A percentile compares a stretch with the other conserved stretches of the same genome.
phyloP scores from a whole-genome alignment of 1,140 invertebrate species.

The Diabrotica undecimpunctata region DNA sequence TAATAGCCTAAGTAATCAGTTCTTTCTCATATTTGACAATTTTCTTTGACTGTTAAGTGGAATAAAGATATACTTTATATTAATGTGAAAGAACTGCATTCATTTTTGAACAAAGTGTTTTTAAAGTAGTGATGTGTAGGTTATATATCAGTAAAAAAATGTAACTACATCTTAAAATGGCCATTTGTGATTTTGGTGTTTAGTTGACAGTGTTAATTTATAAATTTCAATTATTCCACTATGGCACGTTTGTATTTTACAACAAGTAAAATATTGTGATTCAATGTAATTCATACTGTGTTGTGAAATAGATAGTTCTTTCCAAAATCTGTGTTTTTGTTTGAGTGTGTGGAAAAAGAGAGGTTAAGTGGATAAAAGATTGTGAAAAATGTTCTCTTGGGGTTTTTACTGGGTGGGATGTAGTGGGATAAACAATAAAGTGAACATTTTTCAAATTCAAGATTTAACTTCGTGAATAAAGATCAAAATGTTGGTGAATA shows the following conservation, averaged over 20 bases:
- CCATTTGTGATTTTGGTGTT: constrained; percentile 13
- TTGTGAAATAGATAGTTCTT: constrained; percentile 29
- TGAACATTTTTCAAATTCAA: constrained; percentile 7
- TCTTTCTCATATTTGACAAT: constrained; percentile 38
- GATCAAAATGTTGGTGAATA: neutral
- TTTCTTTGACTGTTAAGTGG: constrained; percentile 21
- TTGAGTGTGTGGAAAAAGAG: constrained; percentile 3
- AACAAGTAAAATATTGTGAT: constrained; percentile 13
- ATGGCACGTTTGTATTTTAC: constrained; percentile 17
- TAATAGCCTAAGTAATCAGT: constrained; percentile 34
- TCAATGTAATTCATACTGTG: constrained; percentile 20
- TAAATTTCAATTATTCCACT: constrained; percentile 8
- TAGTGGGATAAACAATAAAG: constrained; percentile 12
- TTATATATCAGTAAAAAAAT: constrained; percentile 6
- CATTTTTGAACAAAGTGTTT: constrained; percentile 24
- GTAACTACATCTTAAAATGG: constrained; percentile 1
- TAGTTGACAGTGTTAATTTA: constrained; percentile 5
- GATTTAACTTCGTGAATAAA: neutral
- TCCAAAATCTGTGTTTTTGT: constrained; percentile 22
- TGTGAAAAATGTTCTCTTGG: neutral
- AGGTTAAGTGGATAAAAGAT: no score
- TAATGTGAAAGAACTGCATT: constrained; percentile 41
- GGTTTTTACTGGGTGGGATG: constrained; percentile 19
- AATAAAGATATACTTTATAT: constrained; percentile 24
- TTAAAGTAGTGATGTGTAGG: constrained; percentile 38